These are phyloP conservation scores for Merluccius polli DNA, from an alignment of 2,797 vertebrate genomes.

Conservation along the genomic window DNA sequence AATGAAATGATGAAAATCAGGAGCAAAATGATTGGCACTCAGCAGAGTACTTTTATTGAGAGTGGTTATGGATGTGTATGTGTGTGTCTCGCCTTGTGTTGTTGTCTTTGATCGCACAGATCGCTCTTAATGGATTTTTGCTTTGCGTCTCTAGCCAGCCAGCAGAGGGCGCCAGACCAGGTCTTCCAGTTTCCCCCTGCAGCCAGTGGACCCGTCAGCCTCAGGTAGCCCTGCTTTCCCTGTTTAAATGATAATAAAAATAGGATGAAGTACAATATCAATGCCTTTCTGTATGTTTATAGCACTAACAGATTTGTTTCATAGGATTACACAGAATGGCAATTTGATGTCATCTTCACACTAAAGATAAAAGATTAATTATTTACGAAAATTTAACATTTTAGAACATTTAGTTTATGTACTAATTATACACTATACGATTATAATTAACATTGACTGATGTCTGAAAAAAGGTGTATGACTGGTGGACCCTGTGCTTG, in stretches of 20 bases:
- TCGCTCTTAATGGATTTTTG: neutral
- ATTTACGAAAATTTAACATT: neutral
- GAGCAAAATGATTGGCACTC: too few species aligned
- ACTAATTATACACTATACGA: neutral
- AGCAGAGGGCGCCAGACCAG: slow-evolving; percentile 86
- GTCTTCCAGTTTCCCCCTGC: slow-evolving; percentile 71
- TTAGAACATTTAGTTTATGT: neutral
- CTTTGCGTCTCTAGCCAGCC: slow-evolving; percentile 81
- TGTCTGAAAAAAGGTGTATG: neutral
- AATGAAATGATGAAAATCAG: too few species aligned
- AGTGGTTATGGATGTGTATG: too few species aligned
- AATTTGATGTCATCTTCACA: neutral
- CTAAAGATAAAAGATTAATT: neutral
- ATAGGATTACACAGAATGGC: neutral
- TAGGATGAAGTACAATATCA: neutral
- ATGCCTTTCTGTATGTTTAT: too few species aligned
- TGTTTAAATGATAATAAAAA: neutral
- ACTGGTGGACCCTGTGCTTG: neutral
- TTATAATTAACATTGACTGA: neutral
- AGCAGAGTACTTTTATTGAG: too few species aligned
- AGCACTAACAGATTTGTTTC: too few species aligned
- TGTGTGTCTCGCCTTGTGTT: too few species aligned
- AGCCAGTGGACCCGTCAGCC: slow-evolving; percentile 66
- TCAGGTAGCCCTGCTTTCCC: slow-evolving; percentile 69
- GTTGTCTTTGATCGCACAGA: too few species aligned